Evolutionary conservation across 2,888 invertebrate genomes (phyloP), one percentile per base, ranked within the genome.

Genomic region (Pogonocherus hispidulus): DNA sequence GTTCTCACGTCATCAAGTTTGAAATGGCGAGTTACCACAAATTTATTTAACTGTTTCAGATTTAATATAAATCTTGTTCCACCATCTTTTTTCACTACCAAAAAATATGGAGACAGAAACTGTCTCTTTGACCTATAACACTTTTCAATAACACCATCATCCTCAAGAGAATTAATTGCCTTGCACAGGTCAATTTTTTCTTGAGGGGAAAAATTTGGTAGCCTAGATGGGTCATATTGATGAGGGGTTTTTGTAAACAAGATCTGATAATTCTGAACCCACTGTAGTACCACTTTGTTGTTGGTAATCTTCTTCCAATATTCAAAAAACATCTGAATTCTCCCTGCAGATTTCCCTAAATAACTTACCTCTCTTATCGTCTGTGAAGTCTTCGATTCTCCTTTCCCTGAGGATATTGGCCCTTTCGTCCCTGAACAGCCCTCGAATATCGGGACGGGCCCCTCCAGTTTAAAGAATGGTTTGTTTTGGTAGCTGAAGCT

Each of bases 381-480:
- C 19, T 5, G 11, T 3, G 19, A 2, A 19, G 19, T 9, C 18
- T 19, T 8, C 9, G 8, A 2, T 16, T 8, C 22, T 51, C 22
- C 51, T n/a, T 51, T 20, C n/a, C 14, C 8, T 23, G 51, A 51
- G 51, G 22, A 8, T 27, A 27, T 27, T 16, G 22, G 27, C 51
- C 51, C 27, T 8, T 51, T n/a, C 1, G 19, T 8, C 27, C 23
- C 22, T 14, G 27, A 27, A n/a, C 3, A 27, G 23, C 54, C 27
- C 52, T 52, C 35, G n/a, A 27, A 14, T 27, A 18, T 9, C 54
- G 54, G 27, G 54, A 27, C 19, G 54, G 54, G 54, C 54, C 54
- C 11, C 11, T 54, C 35, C 35, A 54, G 54, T 54, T 54, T 54
- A 54, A 54, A 54, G 27, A 27, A 27, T 5, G 27, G 4, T 27